These are phyloP conservation scores for Caenorhabditis tropicalis DNA, from an alignment of 1,140 invertebrate species.

Conservation along the genomic window DNA sequence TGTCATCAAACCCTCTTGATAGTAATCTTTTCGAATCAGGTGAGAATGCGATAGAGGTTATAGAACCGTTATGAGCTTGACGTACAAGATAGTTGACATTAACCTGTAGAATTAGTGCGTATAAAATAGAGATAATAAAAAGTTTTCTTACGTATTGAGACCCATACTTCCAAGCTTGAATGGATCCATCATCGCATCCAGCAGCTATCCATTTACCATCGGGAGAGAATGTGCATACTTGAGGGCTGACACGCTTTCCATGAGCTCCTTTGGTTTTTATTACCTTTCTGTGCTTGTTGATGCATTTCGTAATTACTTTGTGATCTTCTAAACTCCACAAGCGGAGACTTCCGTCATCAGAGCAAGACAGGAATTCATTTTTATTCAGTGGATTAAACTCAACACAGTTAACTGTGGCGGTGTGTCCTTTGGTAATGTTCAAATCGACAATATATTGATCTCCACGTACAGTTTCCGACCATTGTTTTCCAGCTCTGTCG, in stretches of 20 bases:
- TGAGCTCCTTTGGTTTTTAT: constrained; percentile 88
- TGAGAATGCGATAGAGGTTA: constrained; percentile 85
- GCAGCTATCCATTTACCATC: constrained; percentile 88
- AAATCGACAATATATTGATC: constrained; percentile 96
- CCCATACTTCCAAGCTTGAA: constrained; percentile 96
- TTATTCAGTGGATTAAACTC: constrained; percentile 90
- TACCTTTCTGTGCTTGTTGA: constrained; percentile 78
- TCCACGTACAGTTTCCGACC: constrained; percentile 86
- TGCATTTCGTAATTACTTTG: constrained; percentile 75
- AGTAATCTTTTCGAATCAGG: constrained; percentile 84
- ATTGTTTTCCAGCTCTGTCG: constrained; percentile 93
- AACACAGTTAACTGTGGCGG: constrained; percentile 86
- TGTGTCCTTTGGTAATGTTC: constrained; percentile 92
- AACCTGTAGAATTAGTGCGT: constrained; percentile 70
- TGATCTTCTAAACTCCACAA: constrained; percentile 84
- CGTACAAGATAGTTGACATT: constrained; percentile 82
- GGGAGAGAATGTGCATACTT: constrained; percentile 82
- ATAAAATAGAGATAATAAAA: background rate
- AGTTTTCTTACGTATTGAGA: constrained; percentile 75
- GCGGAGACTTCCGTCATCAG: constrained; percentile 87
- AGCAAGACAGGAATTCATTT: constrained; percentile 92
- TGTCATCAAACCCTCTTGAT: constrained; percentile 83
- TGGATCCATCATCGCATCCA: constrained; percentile 91
- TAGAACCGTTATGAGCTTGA: constrained; percentile 85
- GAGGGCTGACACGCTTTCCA: constrained; percentile 87